These are phyloP conservation scores for Leucoraja erinaceus DNA, from an alignment of 2,113 vertebrate species.

Conservation along the genomic window DNA sequence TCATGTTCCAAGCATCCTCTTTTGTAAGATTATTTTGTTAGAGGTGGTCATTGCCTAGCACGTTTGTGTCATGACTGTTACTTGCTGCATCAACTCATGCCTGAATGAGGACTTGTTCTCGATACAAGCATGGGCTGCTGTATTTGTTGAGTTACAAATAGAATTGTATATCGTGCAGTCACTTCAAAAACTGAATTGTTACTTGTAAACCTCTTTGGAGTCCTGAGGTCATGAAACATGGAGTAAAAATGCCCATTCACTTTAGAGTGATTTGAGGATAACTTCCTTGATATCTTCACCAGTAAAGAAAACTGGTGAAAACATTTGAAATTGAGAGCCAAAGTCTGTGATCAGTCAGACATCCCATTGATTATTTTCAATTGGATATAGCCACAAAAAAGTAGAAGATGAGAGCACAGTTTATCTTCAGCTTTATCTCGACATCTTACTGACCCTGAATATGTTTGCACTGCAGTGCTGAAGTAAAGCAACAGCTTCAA, in stretches of 20 bases:
- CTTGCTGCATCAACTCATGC: too few relatives aligned
- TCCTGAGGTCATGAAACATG: background rate
- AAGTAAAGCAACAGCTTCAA: conserved; percentile 57
- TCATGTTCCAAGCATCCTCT: too few relatives aligned
- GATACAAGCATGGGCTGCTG: too few relatives aligned
- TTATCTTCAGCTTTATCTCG: background rate
- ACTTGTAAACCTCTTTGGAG: background rate
- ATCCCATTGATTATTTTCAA: background rate
- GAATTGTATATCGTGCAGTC: too few relatives aligned
- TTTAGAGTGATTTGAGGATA: background rate
- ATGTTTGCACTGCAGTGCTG: conserved; percentile 50
- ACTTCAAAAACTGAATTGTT: background rate
- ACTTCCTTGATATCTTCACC: background rate
- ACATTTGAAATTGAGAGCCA: background rate
- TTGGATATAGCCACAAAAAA: background rate
- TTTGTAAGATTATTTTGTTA: too few relatives aligned
- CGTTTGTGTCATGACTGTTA: too few relatives aligned
- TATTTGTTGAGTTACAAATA: too few relatives aligned
- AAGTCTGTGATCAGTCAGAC: background rate
- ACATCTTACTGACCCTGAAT: background rate
- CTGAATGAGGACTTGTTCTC: too few relatives aligned
- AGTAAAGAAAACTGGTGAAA: background rate
- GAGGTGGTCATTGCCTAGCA: too few relatives aligned
- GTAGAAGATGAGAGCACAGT: background rate
- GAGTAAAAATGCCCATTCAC: background rate